phyloP scores from a whole-genome alignment of 2,113 vertebrate species.

The Megalops atlanticus region DNA sequence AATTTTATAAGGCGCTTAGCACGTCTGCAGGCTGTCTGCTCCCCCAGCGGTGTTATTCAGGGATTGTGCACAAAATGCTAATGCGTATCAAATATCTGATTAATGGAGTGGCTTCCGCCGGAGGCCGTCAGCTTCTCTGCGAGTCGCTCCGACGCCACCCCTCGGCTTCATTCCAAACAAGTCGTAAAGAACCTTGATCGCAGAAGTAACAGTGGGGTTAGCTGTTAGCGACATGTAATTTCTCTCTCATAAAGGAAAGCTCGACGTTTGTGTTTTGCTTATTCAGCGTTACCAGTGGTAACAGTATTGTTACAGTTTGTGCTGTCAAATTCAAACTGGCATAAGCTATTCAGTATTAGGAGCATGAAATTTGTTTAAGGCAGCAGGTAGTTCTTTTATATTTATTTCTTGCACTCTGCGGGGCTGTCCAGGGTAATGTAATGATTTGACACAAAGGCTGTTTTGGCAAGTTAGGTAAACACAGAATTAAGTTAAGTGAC shows the following conservation, averaged over 20 bases:
- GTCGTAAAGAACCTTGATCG: background rate
- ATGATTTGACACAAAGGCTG: background rate
- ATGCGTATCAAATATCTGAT: constrained; percentile 24
- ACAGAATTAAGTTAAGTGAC: background rate
- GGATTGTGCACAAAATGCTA: constrained; percentile 10
- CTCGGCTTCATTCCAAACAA: background rate
- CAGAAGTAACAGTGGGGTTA: too few species aligned
- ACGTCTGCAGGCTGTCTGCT: background rate
- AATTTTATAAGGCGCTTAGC: background rate
- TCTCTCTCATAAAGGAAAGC: too few species aligned
- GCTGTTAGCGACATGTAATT: too few species aligned
- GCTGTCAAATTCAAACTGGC: too few species aligned
- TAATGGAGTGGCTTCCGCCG: constrained; percentile 4
- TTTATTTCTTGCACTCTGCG: background rate
- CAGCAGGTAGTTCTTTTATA: background rate
- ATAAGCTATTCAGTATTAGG: background rate
- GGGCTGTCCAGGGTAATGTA: background rate
- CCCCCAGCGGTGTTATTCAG: constrained; percentile 3
- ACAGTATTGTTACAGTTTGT: too few species aligned
- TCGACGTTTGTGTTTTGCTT: too few species aligned
- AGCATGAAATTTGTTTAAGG: background rate
- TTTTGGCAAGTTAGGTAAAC: constrained; percentile 1
- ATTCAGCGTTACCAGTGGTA: too few species aligned
- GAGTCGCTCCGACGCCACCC: background rate
- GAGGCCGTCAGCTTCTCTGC: background rate